Conservation (phyloP, 2,797 vertebrate genomes). For the Acropternis orthonyx region DNA sequence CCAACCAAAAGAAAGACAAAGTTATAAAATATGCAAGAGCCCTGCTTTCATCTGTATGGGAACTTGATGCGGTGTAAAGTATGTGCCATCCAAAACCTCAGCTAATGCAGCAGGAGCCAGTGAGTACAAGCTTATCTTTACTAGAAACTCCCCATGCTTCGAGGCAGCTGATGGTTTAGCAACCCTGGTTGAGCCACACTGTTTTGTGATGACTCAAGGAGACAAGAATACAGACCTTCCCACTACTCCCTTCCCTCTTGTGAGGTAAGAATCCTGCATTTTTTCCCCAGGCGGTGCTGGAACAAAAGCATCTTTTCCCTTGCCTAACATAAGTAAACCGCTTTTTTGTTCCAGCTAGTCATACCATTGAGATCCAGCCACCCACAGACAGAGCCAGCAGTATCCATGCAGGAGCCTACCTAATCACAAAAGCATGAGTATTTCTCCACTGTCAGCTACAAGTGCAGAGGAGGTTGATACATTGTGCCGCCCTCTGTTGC, state of each 20-base stretch:
- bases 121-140: neutral
- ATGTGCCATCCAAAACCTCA: neutral
- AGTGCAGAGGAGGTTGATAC: accelerated
- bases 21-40: neutral
- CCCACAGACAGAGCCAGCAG: neutral
- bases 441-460: neutral
- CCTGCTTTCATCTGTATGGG: neutral
- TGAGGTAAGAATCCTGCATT: neutral
- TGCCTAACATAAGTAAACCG: neutral
- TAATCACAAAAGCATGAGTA: neutral
- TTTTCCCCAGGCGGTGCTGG: neutral
- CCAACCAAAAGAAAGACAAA: neutral
- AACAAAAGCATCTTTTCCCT: neutral
- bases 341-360: neutral
- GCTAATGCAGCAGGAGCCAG: neutral
- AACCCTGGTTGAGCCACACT: neutral
- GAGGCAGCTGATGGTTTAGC: neutral
- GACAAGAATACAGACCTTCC: neutral
- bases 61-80: neutral
- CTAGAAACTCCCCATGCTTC: neutral
- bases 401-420: neutral
- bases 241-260: neutral
- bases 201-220: neutral
- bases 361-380: neutral
- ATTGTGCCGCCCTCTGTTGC: neutral